phyloP scores from a whole-genome alignment of 1,140 invertebrate species.

The Magallana angulata region DNA sequence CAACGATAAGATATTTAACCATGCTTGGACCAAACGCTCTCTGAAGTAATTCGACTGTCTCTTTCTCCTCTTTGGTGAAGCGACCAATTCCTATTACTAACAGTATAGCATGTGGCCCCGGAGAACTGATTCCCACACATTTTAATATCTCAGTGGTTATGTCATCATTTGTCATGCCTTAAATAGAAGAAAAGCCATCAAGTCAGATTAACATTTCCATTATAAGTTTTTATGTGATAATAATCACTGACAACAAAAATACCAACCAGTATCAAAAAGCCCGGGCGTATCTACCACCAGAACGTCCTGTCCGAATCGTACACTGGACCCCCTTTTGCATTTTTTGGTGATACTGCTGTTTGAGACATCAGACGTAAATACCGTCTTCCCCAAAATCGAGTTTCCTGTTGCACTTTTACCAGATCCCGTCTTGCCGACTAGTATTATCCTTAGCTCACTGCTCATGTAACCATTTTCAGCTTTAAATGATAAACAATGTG shows the following conservation, averaged over 20 bases:
- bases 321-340: neutral
- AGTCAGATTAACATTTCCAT: no score
- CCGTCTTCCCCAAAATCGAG: conserved; percentile 13
- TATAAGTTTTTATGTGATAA: no score
- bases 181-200: neutral
- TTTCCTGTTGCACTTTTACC: conserved; percentile 44
- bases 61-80: conserved; percentile 52
- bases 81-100: conserved; percentile 48
- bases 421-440: conserved; percentile 34
- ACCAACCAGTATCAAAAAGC: conserved; percentile 22
- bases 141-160: conserved; percentile 50
- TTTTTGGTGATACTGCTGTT: neutral
- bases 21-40: conserved; percentile 44
- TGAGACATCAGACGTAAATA: conserved; percentile 9
- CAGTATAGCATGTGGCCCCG: conserved; percentile 60
- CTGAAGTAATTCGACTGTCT: conserved; percentile 19
- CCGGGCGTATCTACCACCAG: conserved; percentile 36
- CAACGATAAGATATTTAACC: conserved; percentile 43
- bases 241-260: neutral
- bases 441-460: neutral
- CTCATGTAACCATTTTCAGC: neutral
- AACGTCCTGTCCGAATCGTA: neutral
- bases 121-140: conserved; percentile 54
- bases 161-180: conserved; percentile 32
- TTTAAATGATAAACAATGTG: neutral